A percentile compares a stretch with the other conserved stretches of the same genome.
These are phyloP conservation scores for Sterrhoptilus dennistouni DNA, from an alignment of 2,113 vertebrate genomes.

Conservation along the genomic window DNA sequence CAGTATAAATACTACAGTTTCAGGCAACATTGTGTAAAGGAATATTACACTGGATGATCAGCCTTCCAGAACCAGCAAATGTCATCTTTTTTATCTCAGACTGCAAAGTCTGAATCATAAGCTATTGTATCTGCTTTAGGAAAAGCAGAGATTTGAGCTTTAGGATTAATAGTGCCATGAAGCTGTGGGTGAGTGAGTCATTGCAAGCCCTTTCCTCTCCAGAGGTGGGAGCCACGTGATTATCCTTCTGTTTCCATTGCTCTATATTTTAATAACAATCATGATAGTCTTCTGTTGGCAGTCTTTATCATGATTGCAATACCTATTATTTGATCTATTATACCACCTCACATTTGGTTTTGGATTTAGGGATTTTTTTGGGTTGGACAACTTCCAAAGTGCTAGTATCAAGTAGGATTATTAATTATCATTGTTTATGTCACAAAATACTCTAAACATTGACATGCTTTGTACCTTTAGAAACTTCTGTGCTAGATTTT, in stretches of 20 bases:
- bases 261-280: background rate
- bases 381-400: background rate
- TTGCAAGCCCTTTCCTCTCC: accelerated
- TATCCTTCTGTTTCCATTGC: background rate
- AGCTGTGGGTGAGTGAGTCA: background rate
- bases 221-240: accelerated
- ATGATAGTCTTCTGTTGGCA: background rate
- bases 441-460: background rate
- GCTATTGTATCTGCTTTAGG: background rate
- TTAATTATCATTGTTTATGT: background rate
- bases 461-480: accelerated
- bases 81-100: background rate
- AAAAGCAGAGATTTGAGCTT: background rate
- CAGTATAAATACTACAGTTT: background rate
- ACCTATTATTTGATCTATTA: background rate
- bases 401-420: background rate
- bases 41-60: background rate
- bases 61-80: background rate
- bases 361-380: background rate
- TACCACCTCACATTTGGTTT: accelerated
- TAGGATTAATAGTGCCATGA: accelerated
- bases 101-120: background rate
- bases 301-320: background rate
- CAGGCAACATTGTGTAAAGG: background rate
- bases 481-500: background rate